Conservation (phyloP, 2,888 invertebrate species). For the Sepiola atlantica region DNA sequence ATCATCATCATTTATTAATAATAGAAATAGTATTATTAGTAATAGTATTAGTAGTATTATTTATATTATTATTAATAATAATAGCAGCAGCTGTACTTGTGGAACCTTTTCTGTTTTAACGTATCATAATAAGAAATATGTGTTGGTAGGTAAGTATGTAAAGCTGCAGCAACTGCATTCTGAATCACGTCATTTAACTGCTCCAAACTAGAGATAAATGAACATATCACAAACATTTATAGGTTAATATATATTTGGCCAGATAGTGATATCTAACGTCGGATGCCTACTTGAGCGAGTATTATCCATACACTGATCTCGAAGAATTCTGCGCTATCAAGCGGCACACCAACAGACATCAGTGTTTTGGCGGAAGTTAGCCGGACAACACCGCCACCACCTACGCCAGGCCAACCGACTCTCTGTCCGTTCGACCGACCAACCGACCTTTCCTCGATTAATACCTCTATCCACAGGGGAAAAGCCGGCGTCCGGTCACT, state of each 20-base stretch:
- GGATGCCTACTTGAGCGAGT: background rate
- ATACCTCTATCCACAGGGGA: slow-evolving; percentile 32
- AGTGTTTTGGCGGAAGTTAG: background rate
- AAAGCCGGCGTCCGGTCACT: slow-evolving; percentile 7
- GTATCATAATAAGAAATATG: too few species aligned
- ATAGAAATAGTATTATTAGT: too few species aligned
- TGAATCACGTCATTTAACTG: too few species aligned
- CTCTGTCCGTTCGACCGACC: background rate
- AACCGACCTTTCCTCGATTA: background rate
- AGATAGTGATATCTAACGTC: background rate
- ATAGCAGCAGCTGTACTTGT: too few species aligned
- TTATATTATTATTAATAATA: too few species aligned
- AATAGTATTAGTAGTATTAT: too few species aligned
- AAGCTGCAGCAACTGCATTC: too few species aligned
- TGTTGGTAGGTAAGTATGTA: too few species aligned
- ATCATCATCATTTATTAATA: too few species aligned
- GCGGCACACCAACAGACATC: background rate
- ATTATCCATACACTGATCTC: background rate
- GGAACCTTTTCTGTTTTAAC: too few species aligned
- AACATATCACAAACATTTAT: background rate
- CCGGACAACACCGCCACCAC: background rate
- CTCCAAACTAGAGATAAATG: background rate
- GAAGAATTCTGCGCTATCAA: slow-evolving; percentile 32
- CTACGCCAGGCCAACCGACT: background rate
- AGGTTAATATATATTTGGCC: background rate